These are phyloP conservation scores for Orius insidiosus DNA, from an alignment of 1,140 invertebrate species.

Conservation along the genomic window DNA sequence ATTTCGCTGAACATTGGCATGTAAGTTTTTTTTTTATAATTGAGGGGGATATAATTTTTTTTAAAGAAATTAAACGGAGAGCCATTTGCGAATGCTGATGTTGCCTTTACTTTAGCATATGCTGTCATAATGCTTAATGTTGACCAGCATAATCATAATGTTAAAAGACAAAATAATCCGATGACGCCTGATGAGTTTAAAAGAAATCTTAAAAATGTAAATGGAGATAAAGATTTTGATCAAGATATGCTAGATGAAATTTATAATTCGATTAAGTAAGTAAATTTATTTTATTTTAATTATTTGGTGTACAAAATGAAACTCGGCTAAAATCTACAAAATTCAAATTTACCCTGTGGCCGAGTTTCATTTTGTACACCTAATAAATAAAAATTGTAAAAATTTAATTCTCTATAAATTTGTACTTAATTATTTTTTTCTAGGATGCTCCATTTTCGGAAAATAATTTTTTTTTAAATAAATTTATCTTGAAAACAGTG, in stretches of 20 bases:
- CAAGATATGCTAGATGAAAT: conserved; percentile 85
- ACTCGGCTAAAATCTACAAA: no score
- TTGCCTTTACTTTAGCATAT: conserved; percentile 93
- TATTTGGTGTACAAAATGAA: no score
- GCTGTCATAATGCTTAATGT: conserved; percentile 99
- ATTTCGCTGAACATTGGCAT: conserved; percentile 95
- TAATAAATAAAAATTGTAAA: no score
- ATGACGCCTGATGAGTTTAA: conserved; percentile 89
- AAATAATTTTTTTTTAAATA: no score
- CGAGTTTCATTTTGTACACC: no score
- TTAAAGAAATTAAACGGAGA: conserved; percentile 75
- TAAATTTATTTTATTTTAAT: no score
- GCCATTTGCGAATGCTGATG: conserved; percentile 88
- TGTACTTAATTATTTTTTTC: no score
- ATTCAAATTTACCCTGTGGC: no score
- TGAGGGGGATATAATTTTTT: conserved; percentile 18
- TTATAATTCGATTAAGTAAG: conserved; percentile 84
- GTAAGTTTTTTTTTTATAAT: conserved; percentile 35
- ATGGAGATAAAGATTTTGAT: conserved; percentile 87
- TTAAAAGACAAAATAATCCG: conserved; percentile 79
- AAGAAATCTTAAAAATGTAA: conserved; percentile 81
- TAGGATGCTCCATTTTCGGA: no score
- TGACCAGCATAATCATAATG: conserved; percentile 97
- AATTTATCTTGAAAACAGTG: no score
- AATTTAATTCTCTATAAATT: no score